These are phyloP conservation scores for Glyphotaelius pellucidus DNA, from an alignment of 2,888 invertebrate genomes.

Conservation along the genomic window DNA sequence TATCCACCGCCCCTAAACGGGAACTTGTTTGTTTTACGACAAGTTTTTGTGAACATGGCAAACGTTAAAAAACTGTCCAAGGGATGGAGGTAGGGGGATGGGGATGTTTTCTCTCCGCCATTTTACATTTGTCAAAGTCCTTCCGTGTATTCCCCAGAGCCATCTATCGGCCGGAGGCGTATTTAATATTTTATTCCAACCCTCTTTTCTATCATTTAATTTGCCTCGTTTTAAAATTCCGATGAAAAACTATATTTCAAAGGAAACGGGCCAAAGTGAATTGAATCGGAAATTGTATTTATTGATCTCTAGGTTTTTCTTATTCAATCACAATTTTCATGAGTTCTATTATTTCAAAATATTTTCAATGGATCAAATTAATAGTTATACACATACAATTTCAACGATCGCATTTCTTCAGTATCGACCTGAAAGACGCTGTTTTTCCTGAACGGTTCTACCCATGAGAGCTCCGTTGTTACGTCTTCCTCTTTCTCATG, in stretches of 20 bases:
- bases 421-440: neutral
- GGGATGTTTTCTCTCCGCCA: constrained; percentile 25
- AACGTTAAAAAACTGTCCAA: constrained; percentile 8
- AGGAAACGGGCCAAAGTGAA: neutral
- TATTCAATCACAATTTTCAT: neutral
- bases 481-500: too few relatives aligned
- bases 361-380: neutral
- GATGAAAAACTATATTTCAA: neutral
- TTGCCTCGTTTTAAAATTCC: neutral
- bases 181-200: neutral
- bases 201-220: neutral
- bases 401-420: neutral
- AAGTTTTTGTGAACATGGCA: constrained; percentile 5
- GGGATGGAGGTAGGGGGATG: neutral
- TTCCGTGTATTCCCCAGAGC: constrained; percentile 2
- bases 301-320: neutral
- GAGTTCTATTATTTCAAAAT: neutral
- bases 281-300: neutral
- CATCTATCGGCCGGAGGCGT: neutral
- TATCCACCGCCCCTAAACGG: neutral
- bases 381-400: neutral
- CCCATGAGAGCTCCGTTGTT: neutral
- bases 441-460: neutral
- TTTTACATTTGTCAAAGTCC: constrained; percentile 39
- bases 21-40: neutral